Evolutionary conservation across 2,797 vertebrate genomes (phyloP), one percentile per base, ranked within the genome.

Genomic region (Peromyscus eremicus): DNA sequence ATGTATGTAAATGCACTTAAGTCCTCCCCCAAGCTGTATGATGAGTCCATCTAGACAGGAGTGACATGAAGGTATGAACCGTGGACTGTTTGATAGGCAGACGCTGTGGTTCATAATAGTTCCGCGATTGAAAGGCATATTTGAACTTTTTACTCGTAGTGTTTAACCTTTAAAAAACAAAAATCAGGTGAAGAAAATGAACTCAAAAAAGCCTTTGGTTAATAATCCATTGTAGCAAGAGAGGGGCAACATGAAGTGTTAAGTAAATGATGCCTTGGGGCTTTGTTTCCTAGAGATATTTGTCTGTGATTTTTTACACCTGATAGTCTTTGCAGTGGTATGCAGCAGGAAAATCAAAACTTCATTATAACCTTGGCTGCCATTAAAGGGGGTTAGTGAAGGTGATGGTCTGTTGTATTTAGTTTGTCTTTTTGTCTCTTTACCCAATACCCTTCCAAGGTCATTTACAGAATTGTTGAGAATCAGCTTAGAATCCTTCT

Each of bases 1-100:
- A 98, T 98, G 97, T 98, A 98, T 99, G 98, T 99, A 99, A 99
- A 99, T 99, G 98, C 98, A 98, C 97, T 98, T 97, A 98, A 98
- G 97, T 98, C 98, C 97, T 97, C 98, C 98, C 98, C 98, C 96
- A 96, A 98, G 98, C 98, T 98, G 95, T 96, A 96, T 97, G 98
- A 98, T 98, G 98, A 98, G 98, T 98, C 97, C 97, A 98, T 98
- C 97, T 96, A 93, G 97, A 98, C 84, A 97, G 98, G 98, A 97
- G 95, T 98, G 98, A 98, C 97, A 97, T 29, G 89, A 89, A 97
- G 97, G 97, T 97, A 96, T 96, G 91, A 52, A 95, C 92, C 91
- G 92, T 82, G 96, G 97, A 84, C 89, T 96, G 95, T 97, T 94
- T 98, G 96, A 97, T 94, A 95, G 98, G 97, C 97, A 98, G 97